Base-by-base conservation (phyloP, 2,888 invertebrate species). In the Autographa pulchrina region DNA sequence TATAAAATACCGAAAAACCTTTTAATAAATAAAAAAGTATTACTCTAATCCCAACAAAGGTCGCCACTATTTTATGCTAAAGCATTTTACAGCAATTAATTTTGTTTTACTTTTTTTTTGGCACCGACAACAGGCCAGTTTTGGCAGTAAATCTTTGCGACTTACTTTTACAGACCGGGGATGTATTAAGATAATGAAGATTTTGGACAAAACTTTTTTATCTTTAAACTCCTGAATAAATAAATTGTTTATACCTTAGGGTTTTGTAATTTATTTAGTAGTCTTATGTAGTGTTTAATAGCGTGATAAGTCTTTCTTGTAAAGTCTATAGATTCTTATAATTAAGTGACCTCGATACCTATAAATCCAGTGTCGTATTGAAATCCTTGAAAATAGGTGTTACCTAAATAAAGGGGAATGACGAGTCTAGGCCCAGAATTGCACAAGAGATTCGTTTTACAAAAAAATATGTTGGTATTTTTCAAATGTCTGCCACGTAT, bases 101-200 rank as follows among this genome's bases (percentile, higher is more conserved):
- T 69, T 61, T 59, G 16, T 67, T 62, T 60, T 63, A 52, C 58
- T 58, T 54, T 62, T 48, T 20, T 52, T 14, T 25, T 66, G 25
- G 38, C 63, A 20, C 54, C 66, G 62, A 71, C 54, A 68, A 75
- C 56, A 59, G 59, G 14, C 11, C 14, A 35, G 18, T 25, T 43
- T 63, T 61, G 63, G 48, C 62, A 43, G 59, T 80, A 69, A 80
- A 68, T 81, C 74, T 68, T 58, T 2, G 31, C 25, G 41, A 68
- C 66, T 68, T 70, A 72, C 56, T 66, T 43, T 43, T 25, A 65
- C 48, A 58, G 58, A 25, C 58, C 35, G 64, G 61, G 60, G 60
- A 68, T 67, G 62, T 77, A 58, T 68, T 31, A 62, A 68, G 61
- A 76, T 76, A 70, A 73, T 48, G 54, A 70, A 64, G 56, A 74